Evolutionary conservation across 2,888 invertebrate species (phyloP), one percentile per base, ranked within the genome.

Genomic region (Andrena chrysosceles): DNA sequence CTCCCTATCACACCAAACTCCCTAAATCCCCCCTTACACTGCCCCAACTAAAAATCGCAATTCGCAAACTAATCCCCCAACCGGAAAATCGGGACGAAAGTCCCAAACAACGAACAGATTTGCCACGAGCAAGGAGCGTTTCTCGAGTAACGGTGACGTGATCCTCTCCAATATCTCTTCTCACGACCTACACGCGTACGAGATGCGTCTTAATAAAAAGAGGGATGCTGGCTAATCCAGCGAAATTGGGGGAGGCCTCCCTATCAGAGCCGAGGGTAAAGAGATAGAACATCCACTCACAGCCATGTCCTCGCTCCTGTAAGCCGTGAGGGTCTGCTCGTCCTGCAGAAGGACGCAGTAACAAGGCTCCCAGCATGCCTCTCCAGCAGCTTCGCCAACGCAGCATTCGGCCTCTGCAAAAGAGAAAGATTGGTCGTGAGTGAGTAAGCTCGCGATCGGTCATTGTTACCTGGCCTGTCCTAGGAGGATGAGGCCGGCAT

Each of bases 341-440:
- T 97, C 96, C 94, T 97, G 97, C 89, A 96, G 95, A 90, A 97
- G 95, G 60, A 97, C 97, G 94, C 97, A 97, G 94, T 97, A 97
- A 94, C 96, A 96, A 20, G 97, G 97, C 94, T 97, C 96, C 97
- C 97, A 97, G 79, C 95, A 95, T 63, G 96, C 95, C 63, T 96
- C 95, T 64, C 95, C 95, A 59, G 95, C 95, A 70, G 95, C 94
- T 84, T 95, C 95, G 92, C 91, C 94, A 94, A 90, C 92, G 95
- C 94, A 89, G 95, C 95, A 93, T 91, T 95, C 90, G 94, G 95
- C 92, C 90, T 94, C 92, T 94, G 92, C 49, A 86, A 86, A 86
- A 86, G 78, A 78, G 74, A 77, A 77, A 75, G 71, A 76, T 71
- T 42, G 29, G 60, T 66, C 60, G 48, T 64, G 60, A 69, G 67